A percentile compares a stretch with the other conserved stretches of the same genome.
These are phyloP conservation scores for Acromyrmex heyeri DNA, from an alignment of 1,140 invertebrate genomes.

Conservation along the genomic window DNA sequence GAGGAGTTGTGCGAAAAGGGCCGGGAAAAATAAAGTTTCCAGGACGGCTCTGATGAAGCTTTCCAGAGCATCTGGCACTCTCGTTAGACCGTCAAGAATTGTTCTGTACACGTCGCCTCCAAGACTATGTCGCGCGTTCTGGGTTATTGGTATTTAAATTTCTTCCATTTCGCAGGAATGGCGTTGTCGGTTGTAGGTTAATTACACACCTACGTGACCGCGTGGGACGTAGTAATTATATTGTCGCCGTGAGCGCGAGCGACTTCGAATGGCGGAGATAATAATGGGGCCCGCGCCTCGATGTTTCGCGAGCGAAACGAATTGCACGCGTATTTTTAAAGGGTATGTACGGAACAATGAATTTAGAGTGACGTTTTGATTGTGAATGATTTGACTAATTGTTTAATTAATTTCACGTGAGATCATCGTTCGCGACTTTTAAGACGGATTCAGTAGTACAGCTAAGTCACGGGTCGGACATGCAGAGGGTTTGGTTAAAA, in stretches of 20 bases:
- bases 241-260: constrained; percentile 52
- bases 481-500: neutral
- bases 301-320: constrained; percentile 3
- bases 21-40: constrained; percentile 26
- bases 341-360: neutral
- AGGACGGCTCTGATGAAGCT: constrained; percentile 65
- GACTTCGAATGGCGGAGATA: constrained; percentile 38
- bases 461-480: constrained; percentile 26
- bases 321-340: constrained; percentile 1
- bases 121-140: constrained; percentile 43
- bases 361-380: neutral
- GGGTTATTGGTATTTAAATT: constrained; percentile 77
- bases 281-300: constrained; percentile 14
- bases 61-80: constrained; percentile 71
- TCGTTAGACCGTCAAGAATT: constrained; percentile 66
- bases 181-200: constrained; percentile 70
- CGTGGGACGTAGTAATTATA: constrained; percentile 69
- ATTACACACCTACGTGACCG: constrained; percentile 59
- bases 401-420: neutral
- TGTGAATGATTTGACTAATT: neutral
- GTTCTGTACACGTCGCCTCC: constrained; percentile 40
- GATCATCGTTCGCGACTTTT: neutral
- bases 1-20: neutral
- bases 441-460: constrained; percentile 3
- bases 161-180: constrained; percentile 71